Percentiles rank a stretch among this genome's conserved stretches.
phyloP scores from a whole-genome alignment of 2,113 vertebrate species.

The Anguilla rostrata region DNA sequence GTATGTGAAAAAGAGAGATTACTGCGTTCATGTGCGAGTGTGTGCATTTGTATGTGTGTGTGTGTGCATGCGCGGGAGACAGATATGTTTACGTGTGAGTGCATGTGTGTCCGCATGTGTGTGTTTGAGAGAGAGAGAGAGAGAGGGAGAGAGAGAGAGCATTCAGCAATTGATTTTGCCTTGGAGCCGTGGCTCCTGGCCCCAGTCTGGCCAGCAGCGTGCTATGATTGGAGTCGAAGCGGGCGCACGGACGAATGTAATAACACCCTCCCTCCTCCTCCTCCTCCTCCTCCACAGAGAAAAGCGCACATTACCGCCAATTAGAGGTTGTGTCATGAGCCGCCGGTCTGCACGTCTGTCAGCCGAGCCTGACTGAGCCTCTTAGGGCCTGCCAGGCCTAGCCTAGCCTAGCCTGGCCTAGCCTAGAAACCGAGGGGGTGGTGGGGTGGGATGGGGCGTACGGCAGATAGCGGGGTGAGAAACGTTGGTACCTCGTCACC shows the following conservation, averaged over 20 bases:
- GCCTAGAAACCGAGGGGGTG: too few relatives aligned
- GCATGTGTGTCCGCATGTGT: too few relatives aligned
- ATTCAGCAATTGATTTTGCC: neutral
- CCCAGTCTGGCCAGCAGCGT: neutral
- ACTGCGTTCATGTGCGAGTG: too few relatives aligned
- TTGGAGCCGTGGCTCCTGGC: neutral
- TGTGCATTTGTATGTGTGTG: neutral
- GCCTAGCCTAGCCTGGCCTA: too few relatives aligned
- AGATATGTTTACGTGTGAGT: too few relatives aligned
- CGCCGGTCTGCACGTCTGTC: neutral
- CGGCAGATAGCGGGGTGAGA: conserved; percentile 19
- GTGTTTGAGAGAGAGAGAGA: neutral
- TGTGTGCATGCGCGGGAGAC: neutral
- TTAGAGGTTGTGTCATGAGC: neutral
- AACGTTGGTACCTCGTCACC: conserved; percentile 16
- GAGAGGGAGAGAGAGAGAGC: neutral
- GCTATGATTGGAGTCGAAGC: rapidly evolving
- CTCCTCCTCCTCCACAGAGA: too few relatives aligned
- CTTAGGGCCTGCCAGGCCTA: too few relatives aligned
- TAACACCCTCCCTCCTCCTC: neutral
- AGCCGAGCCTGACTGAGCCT: too few relatives aligned
- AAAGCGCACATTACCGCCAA: conserved; percentile 3
- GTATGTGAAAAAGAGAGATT: too few relatives aligned
- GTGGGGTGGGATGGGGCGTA: too few relatives aligned
- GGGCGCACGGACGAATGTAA: neutral